Base-by-base conservation (phyloP, 1,140 invertebrate genomes). In the Sinella curviseta region DNA sequence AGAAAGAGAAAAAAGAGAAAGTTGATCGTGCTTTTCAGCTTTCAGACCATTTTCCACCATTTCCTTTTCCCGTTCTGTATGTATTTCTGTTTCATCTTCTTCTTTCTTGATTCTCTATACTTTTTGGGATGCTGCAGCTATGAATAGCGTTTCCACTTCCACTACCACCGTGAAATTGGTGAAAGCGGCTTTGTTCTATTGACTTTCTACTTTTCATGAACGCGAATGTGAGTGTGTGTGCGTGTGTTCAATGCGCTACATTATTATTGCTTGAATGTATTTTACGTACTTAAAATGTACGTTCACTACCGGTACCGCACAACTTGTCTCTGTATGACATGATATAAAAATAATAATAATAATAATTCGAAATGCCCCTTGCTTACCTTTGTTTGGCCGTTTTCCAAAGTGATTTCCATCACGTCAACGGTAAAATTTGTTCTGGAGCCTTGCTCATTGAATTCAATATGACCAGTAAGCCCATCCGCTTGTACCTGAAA, bases 391-490 rank as follows among this genome's bases (percentile, higher is more conserved):
- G 88, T 90, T 89, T 93, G 93, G 20, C 91, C 94, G 84, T 92
- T 94, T 84, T 94, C 94, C 57, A 94, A 92, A 0, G 93, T 96
- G 91, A 97, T 94, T 87, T 98, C 95, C 79, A 98, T 93, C 33
- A 98, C 92, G 85, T 97, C 95, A 34, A 99, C 89, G 0, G 94
- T 94, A 85, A 97, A 97, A 88, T 97, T 96, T 82, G 92, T 90
- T 79, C 96, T 89, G 83, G 92, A 90, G 57, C 96, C 96, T 48
- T 80, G 80, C 85, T 94, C 92, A 80, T 91, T 91, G 88, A 98
- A 97, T 80, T 94, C 90, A 67, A 98, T 92, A 39, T 91, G 92
- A 3, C 97, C 97, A 0, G 96, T 97, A 60, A 98, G 87, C 0
- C 96, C 96, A 82, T 93, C 92, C 82, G 97, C 90, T 87, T 96